Evolutionary conservation across 2,888 invertebrate species (phyloP).

Genomic region (Synergus japonicus): DNA sequence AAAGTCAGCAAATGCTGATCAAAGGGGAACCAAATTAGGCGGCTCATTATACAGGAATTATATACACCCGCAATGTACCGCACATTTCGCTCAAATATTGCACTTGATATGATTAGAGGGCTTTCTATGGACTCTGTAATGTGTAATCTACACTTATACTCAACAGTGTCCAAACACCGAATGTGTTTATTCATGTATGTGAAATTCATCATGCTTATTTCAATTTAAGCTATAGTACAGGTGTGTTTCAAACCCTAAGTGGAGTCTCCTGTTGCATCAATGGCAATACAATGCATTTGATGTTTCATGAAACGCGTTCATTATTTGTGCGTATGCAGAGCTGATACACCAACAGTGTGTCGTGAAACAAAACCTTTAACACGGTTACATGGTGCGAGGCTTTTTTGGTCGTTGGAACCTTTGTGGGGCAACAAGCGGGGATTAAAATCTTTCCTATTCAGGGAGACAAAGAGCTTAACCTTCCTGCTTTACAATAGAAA

Average conservation of each 20-base stretch:
- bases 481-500: background rate
- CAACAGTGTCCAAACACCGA: background rate
- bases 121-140: background rate
- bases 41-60: conserved; percentile 16
- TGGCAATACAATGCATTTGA: background rate
- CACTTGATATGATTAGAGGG: background rate
- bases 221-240: background rate
- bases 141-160: too few species aligned
- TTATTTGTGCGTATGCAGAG: background rate
- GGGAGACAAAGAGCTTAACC: conserved; percentile 15
- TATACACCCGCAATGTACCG: background rate
- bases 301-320: conserved; percentile 4
- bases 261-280: background rate
- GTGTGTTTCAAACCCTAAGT: background rate
- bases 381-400: background rate
- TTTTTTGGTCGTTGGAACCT: background rate
- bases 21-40: background rate
- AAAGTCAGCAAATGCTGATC: conserved; percentile 18
- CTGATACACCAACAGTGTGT: background rate
- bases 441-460: background rate
- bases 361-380: conserved; percentile 11
- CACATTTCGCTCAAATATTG: background rate
- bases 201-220: background rate
- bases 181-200: background rate
- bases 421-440: background rate